Percentiles rank a stretch among this genome's conserved stretches.
Evolutionary conservation across 2,113 vertebrate genomes (phyloP).

Genomic region (Manacus vitellinus): DNA sequence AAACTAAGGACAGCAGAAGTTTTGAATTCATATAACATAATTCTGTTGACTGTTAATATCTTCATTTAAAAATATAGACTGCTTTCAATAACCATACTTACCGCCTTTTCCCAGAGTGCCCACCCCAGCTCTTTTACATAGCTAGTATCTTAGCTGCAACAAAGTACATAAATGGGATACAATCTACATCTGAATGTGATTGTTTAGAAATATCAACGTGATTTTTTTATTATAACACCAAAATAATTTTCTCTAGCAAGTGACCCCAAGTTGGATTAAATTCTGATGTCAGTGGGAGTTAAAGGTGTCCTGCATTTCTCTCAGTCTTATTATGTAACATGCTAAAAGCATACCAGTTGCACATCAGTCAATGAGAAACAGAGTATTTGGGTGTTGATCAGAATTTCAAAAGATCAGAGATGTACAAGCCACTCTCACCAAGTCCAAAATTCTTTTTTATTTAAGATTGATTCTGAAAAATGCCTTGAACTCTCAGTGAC

Average conservation of each 20-base stretch:
- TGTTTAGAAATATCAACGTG: background rate
- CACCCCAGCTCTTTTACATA: background rate
- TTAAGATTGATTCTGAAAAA: background rate
- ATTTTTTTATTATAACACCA: background rate
- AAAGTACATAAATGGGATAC: background rate
- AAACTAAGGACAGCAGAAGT: background rate
- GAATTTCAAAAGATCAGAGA: background rate
- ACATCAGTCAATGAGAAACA: background rate
- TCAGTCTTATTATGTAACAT: background rate
- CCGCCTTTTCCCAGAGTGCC: background rate
- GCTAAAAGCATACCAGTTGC: background rate
- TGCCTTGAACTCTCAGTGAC: background rate
- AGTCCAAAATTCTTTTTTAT: background rate
- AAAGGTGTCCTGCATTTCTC: background rate
- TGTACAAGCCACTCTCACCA: background rate
- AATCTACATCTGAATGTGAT: background rate
- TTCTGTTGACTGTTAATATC: background rate
- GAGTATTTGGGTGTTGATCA: background rate
- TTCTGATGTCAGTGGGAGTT: background rate
- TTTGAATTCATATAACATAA: background rate
- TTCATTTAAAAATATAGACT: background rate
- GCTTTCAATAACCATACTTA: background rate
- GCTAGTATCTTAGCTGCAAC: background rate
- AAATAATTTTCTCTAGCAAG: background rate
- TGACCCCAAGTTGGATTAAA: background rate